Conservation (phyloP, 2,797 vertebrate species). For the Crenuchus spilurus region DNA sequence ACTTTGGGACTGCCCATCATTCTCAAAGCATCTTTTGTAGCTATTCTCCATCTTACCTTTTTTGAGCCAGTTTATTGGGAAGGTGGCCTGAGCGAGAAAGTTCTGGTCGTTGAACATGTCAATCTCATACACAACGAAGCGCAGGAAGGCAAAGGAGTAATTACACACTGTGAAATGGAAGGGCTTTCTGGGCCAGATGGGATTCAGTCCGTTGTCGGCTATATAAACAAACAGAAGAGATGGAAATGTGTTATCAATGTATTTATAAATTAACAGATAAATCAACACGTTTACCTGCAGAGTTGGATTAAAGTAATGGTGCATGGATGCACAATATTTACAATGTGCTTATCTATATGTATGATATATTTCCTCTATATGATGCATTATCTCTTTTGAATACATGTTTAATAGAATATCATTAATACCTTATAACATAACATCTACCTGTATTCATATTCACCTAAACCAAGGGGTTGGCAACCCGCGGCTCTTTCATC, state of each 20-base stretch:
- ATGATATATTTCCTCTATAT: no score
- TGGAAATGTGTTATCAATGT: background rate
- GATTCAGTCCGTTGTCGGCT: slow-evolving; percentile 97
- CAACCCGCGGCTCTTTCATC: no score
- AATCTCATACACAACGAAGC: slow-evolving; percentile 97
- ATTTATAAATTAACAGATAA: no score
- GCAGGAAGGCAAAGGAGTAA: slow-evolving; percentile 91
- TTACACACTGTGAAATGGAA: slow-evolving; percentile 92
- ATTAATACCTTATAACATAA: no score
- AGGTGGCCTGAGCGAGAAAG: slow-evolving; percentile 96
- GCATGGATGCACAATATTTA: no score
- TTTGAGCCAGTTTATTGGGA: slow-evolving; percentile 92
- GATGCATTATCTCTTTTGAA: no score
- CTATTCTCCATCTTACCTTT: slow-evolving; percentile 76
- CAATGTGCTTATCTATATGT: no score
- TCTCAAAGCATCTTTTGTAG: background rate
- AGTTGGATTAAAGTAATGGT: no score
- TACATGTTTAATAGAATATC: no score
- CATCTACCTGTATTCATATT: no score
- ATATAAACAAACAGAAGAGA: slow-evolving; percentile 11
- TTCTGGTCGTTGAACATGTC: slow-evolving; percentile 99
- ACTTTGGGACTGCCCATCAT: background rate
- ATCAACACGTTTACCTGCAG: no score
- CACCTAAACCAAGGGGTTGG: no score
- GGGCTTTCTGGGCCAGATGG: slow-evolving; percentile 88